Evolutionary conservation across 30 jellyfish, hydroid and myxozoan genomes (phyloP).

Genomic region (Pelagia noctiluca): DNA sequence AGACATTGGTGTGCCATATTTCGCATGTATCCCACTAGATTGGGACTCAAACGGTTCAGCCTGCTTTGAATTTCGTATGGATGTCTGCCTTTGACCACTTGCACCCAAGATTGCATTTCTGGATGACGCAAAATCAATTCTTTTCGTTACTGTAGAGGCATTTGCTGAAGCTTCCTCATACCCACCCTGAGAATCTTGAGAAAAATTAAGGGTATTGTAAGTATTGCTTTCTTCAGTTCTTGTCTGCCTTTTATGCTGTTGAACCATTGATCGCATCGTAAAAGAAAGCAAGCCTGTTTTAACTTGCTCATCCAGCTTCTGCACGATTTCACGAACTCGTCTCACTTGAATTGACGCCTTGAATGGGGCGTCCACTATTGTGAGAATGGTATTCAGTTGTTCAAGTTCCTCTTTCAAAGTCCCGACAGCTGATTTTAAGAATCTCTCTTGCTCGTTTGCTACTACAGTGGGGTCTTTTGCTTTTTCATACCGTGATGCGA

Average conservation of each 20-base stretch:
- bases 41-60: no score
- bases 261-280: constrained; percentile 80
- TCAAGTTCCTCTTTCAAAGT: constrained; percentile 89
- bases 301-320: constrained; percentile 79
- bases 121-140: constrained; percentile 50
- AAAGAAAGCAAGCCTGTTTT: constrained; percentile 89
- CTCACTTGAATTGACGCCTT: constrained; percentile 94
- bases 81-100: neutral
- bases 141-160: constrained; percentile 18
- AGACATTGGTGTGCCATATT: no score
- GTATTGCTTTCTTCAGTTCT: constrained; percentile 11
- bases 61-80: neutral
- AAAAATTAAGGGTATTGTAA: neutral
- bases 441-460: constrained; percentile 77
- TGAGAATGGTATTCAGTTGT: constrained; percentile 82
- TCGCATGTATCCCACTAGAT: no score
- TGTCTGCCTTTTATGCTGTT: constrained; percentile 26
- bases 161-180: neutral
- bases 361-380: constrained; percentile 93
- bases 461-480: constrained; percentile 17
- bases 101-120: constrained; percentile 61
- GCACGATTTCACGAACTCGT: constrained; percentile 81
- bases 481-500: constrained; percentile 16
- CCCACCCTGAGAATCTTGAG: neutral
- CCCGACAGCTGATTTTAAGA: constrained; percentile 68